Base-by-base conservation (phyloP, 1,140 invertebrate species). In the Ceratosolen solmsi region DNA sequence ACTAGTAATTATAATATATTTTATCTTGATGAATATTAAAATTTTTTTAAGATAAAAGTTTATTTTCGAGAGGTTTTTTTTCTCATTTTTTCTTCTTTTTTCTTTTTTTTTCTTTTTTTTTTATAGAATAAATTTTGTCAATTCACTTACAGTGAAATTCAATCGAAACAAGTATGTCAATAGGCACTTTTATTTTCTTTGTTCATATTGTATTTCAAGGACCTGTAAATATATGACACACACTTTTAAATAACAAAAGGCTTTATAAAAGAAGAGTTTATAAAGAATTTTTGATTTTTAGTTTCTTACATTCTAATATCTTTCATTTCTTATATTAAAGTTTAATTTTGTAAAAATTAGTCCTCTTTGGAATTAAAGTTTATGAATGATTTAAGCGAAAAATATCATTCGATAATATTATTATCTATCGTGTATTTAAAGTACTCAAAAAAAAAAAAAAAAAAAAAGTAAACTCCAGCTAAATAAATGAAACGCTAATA, bases 171-270 rank as follows among this genome's bases (percentile, higher is more conserved):
- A 75, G n/a, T 68, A 76, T 82, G 80, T 82, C 80, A 81, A 82
- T 22, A 60, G n/a, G n/a, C 41, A 36, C 79, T 82, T 63, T 71
- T n/a, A 58, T 82, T 76, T 71, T 71, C 80, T 71, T 82, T 82
- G 80, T 74, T 74, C 72, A 20, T 38, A 71, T 72, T 72, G 38
- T 60, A 60, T n/a, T 54, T 68, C 36, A 79, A 79, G 51, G 9
- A 56, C 15, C 25, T 71, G 0, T 71, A 58, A 70, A 71, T 41
- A 58, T 11, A 71, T 58, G 60, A 70, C 75, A 68, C 11, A 51
- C 13, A 70, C 41, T 33, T 51, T 33, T 51, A 1, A 54, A 70
- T 27, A 51, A 76, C 38, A 76, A 63, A 77, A 65, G 27, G 9
- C 33, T 27, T 49, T 77, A 65, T 17, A 63, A 38, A 38, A 75